Evolutionary conservation across 35 echinoderm and acorn worm species (phyloP), one percentile per base, ranked within the genome.

Genomic region (Apostichopus californicus): DNA sequence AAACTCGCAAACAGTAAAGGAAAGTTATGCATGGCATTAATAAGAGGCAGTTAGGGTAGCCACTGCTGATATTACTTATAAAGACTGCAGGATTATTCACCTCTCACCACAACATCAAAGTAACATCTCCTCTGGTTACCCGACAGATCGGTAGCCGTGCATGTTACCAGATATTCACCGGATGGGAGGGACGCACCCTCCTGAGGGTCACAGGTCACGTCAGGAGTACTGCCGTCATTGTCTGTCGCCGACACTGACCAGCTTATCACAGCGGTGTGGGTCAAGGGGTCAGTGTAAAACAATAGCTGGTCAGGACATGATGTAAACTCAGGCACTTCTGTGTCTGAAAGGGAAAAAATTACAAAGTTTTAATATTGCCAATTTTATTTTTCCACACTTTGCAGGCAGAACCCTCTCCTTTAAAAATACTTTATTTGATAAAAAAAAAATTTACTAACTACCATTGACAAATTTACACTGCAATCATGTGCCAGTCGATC

Each of bases 51-150:
- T 61, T 61, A 61, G 0, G 58, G 7, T 61, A 61, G 7, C 12
- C 58, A 9, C 12, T 61, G 7, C 58, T 0, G 58, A 61, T 12
- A 61, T 61, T 0, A 61, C 12, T 61, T 11, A 4, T n/a, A 61
- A 61, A 78, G 77, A 78, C 8, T 9, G 1, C 17, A 78, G 17
- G 8, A 46, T 17, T 78, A 84, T 14, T 83, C 53, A 92, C 91
- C 91, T 83, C 25, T 83, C 26, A 92, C 79, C 66, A 65, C 11
- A n/a, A 92, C 56, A 5, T 92, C 56, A 85, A 92, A 92, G 24
- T 34, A 3, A 64, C 91, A 92, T 73, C 52, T 86, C n/a, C 66
- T 12, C 4, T 71, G 25, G 65, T 83, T 83, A 20, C 59, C 79
- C 13, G 80, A 55, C 12, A 22, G n/a, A 92, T 92, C 91, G 14